Conservation (phyloP, 2,888 invertebrate genomes). For the Tipula lateralis region DNA sequence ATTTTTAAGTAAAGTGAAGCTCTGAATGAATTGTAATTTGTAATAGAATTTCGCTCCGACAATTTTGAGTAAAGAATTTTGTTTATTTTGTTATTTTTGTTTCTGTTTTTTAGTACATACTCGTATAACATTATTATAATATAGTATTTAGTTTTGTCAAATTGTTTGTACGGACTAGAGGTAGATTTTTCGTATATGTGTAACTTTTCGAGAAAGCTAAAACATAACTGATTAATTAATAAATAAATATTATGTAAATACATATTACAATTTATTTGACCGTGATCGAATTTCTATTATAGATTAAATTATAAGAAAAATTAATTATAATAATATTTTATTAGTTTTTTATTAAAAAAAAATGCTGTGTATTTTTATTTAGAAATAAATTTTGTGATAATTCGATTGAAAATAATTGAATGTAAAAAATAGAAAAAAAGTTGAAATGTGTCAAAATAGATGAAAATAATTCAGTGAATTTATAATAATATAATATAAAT, state of each 20-base stretch:
- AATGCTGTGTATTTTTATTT: neutral
- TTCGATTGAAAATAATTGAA: conserved; percentile 4
- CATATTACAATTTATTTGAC: neutral
- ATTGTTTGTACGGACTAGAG: neutral
- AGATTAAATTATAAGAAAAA: neutral
- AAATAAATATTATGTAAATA: neutral
- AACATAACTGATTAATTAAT: neutral
- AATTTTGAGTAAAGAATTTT: neutral
- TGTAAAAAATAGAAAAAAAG: neutral
- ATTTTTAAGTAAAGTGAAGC: no score
- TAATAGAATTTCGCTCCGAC: neutral
- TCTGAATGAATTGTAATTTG: no score
- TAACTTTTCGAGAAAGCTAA: neutral
- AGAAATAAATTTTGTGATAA: neutral
- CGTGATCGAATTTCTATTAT: neutral
- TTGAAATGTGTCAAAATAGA: neutral
- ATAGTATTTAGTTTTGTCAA: neutral
- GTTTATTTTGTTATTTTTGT: neutral
- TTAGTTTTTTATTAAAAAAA: neutral
- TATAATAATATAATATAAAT: neutral
- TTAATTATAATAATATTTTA: neutral
- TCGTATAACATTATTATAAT: no score
- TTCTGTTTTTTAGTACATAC: neutral
- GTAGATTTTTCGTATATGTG: neutral
- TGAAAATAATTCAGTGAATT: neutral